Evolutionary conservation across 2,113 vertebrate species (phyloP), one percentile per base, ranked within the genome.

Genomic region (Eonycteris spelaea): DNA sequence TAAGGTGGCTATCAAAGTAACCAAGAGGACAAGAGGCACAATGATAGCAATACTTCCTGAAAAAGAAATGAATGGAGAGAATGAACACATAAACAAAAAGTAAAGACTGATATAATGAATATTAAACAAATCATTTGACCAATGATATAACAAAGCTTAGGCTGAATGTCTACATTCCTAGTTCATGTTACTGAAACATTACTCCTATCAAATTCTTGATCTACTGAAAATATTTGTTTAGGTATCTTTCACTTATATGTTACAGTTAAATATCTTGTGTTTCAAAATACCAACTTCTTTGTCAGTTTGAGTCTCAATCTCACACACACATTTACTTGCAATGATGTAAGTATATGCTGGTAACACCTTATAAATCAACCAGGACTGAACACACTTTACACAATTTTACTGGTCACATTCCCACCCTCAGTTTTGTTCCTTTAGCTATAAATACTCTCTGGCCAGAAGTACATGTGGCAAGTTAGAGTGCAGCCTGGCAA

Each of bases 41-140:
- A 99, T 99, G 98, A 99, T 99, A 77, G 99, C 99, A 87, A 99
- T 99, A 98, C 99, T 99, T 97, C 99, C 99, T 99, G 94, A 55
- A 98, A 98, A 51, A 98, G 61, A 97, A 75, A 94, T 97, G 51
- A 97, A 92, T 28, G 5, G 43, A 59, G 2, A 73, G 28, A 2
- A 63, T 61, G 38, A 82, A 92, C 2, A 78, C 22, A 80, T 35
- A 40, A 45, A 73, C 26, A 63, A 86, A 93, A 38, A 33, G 5
- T 30, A 73, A 80, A 77, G 2, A 21, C 4, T 40, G 6, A 10
- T 40, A 82, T 12, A 90, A 80, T 35, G 16, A 84, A 21, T 28
- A 24, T n/a, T 86, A 51, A 2, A 63, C 3, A 65, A 96, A 86
- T 61, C 7, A 74, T 53, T 51, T 91, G 3, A 90, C 6, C 19